A percentile compares a stretch with the other conserved stretches of the same genome.
Evolutionary conservation across 2,888 invertebrate genomes (phyloP).

Genomic region (Rutpela maculata): DNA sequence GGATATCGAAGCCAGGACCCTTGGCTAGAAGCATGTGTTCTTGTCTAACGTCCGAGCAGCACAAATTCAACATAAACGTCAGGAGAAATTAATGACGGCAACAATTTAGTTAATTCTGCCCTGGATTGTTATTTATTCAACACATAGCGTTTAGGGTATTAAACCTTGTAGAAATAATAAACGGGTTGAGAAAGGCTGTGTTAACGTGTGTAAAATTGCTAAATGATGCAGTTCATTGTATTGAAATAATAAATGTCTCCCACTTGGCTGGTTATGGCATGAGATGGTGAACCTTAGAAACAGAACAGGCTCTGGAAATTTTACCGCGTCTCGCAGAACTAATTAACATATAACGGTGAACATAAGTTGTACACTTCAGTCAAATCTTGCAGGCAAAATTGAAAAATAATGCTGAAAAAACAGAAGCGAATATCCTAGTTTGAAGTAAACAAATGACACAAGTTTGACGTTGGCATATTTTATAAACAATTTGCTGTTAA

Average conservation of each 20-base stretch:
- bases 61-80: background rate
- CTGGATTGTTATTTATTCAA: background rate
- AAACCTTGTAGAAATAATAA: conserved; percentile 60
- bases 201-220: conserved; percentile 73
- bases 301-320: conserved; percentile 8
- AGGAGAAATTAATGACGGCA: background rate
- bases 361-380: background rate
- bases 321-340: background rate
- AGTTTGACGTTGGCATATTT: too few relatives aligned
- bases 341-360: background rate
- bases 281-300: conserved; percentile 28
- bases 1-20: too few relatives aligned
- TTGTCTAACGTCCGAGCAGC: background rate
- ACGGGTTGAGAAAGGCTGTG: conserved; percentile 63
- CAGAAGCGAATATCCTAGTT: too few relatives aligned
- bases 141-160: conserved; percentile 21
- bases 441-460: too few relatives aligned
- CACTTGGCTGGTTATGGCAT: conserved; percentile 64
- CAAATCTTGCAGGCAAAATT: too few relatives aligned
- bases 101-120: background rate
- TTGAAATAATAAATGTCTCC: conserved; percentile 73
- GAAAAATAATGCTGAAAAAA: too few relatives aligned
- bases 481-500: too few relatives aligned
- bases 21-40: too few relatives aligned
- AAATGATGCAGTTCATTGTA: conserved; percentile 73